phyloP scores from a whole-genome alignment of 2,113 vertebrate species.

The Falcunculus frontatus region DNA sequence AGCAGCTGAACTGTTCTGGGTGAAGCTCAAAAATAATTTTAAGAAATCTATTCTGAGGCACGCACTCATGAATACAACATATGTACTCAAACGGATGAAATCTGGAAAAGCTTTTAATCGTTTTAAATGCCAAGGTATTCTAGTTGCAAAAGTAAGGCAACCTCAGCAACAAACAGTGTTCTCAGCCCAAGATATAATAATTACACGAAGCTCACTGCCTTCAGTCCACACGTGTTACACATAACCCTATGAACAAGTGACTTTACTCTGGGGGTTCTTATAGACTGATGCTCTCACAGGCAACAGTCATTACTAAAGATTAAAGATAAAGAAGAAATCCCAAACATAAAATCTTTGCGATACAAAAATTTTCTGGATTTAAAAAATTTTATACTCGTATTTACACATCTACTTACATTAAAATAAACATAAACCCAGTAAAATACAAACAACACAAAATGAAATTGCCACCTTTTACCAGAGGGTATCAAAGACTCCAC shows the following conservation, averaged over 20 bases:
- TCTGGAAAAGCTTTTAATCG: neutral
- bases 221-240: neutral
- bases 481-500: neutral
- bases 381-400: rapidly evolving
- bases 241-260: neutral
- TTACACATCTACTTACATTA: neutral
- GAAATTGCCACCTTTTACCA: neutral
- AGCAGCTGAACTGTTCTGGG: neutral
- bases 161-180: neutral
- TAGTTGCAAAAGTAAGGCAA: neutral
- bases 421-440: neutral
- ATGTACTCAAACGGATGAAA: neutral
- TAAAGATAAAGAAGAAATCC: neutral
- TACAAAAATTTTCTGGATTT: neutral
- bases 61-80: neutral
- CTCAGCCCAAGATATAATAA: neutral
- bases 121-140: neutral
- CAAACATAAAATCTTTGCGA: neutral
- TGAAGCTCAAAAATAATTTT: neutral
- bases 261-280: neutral
- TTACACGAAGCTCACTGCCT: neutral
- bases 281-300: neutral
- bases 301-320: neutral
- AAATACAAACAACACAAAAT: neutral
- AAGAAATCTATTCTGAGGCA: neutral